phyloP scores from a whole-genome alignment of 2,888 invertebrate genomes.

The Thera britannica region DNA sequence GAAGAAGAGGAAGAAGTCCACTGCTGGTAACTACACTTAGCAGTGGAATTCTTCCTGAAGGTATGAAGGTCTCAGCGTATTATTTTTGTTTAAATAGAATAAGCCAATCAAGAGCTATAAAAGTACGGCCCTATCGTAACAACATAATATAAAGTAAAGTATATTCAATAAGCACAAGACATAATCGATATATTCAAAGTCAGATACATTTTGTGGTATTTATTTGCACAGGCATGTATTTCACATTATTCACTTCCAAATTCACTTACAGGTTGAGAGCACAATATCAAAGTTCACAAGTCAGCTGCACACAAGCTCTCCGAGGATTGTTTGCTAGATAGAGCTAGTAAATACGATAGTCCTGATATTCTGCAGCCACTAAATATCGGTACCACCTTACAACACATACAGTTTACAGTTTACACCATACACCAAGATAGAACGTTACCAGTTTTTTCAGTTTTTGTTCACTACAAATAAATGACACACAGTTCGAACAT shows the following conservation, averaged over 20 bases:
- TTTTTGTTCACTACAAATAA: not conserved
- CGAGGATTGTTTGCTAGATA: conserved; percentile 7
- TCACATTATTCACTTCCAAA: conserved; percentile 1
- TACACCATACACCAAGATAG: not conserved
- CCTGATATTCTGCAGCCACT: not conserved
- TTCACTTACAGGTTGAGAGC: conserved; percentile 2
- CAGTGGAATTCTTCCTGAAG: too few relatives aligned
- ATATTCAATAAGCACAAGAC: too few relatives aligned
- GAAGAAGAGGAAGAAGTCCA: too few relatives aligned
- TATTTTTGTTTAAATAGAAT: too few relatives aligned
- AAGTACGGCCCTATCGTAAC: too few relatives aligned
- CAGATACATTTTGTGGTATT: not conserved
- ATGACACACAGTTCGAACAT: too few relatives aligned
- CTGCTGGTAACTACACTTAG: too few relatives aligned
- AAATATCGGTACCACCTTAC: conserved; percentile 2
- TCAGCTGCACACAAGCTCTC: conserved; percentile 4
- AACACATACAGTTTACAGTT: too few relatives aligned
- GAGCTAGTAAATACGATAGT: not conserved
- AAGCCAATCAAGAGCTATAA: too few relatives aligned
- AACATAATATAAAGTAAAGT: too few relatives aligned
- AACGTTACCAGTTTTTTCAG: not conserved
- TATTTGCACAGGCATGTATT: not conserved
- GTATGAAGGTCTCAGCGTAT: too few relatives aligned
- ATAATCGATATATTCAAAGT: not conserved
- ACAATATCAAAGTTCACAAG: conserved; percentile 13